A percentile compares a stretch with the other conserved stretches of the same genome.
Conservation (phyloP, 2,113 vertebrate genomes). For the Rhinichthys klamathensis region DNA sequence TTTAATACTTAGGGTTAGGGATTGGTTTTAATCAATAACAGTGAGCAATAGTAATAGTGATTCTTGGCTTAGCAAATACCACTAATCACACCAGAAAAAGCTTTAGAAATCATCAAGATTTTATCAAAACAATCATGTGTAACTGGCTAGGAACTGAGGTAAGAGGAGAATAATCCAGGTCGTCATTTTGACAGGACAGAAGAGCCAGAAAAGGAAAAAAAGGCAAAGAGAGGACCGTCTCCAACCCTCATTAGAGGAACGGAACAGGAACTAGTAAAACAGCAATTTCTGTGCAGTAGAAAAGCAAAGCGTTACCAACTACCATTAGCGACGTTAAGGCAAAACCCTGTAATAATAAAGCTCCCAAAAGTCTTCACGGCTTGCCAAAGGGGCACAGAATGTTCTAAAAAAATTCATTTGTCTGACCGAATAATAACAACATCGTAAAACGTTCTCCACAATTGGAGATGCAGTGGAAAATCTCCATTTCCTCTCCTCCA, state of each 20-base stretch:
- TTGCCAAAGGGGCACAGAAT: constrained; percentile 28
- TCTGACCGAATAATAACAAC: constrained; percentile 43
- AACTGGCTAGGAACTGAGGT: not conserved
- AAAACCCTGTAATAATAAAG: constrained; percentile 18
- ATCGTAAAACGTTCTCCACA: constrained; percentile 18
- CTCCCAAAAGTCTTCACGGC: not conserved
- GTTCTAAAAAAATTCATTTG: constrained; percentile 10
- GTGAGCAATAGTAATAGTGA: constrained; percentile 4
- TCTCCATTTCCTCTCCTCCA: constrained; percentile 20
- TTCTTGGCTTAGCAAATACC: not conserved
- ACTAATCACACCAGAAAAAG: not conserved
- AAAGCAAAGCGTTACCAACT: not conserved
- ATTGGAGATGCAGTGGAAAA: constrained; percentile 47
- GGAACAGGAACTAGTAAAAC: not conserved
- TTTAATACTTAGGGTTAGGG: not conserved
- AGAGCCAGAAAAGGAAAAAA: constrained; percentile 5
- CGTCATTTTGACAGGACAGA: not conserved
- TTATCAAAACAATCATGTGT: not conserved
- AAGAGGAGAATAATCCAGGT: not conserved
- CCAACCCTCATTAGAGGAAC: not conserved
- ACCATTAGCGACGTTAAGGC: not conserved
- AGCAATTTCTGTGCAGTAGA: not conserved
- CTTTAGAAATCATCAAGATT: not conserved
- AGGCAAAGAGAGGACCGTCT: not conserved
- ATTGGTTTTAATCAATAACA: not conserved